Percentiles rank a stretch among this genome's conserved stretches.
phyloP scores from a whole-genome alignment of 2,797 vertebrate genomes.

The Enteromius afrohamiltoni region DNA sequence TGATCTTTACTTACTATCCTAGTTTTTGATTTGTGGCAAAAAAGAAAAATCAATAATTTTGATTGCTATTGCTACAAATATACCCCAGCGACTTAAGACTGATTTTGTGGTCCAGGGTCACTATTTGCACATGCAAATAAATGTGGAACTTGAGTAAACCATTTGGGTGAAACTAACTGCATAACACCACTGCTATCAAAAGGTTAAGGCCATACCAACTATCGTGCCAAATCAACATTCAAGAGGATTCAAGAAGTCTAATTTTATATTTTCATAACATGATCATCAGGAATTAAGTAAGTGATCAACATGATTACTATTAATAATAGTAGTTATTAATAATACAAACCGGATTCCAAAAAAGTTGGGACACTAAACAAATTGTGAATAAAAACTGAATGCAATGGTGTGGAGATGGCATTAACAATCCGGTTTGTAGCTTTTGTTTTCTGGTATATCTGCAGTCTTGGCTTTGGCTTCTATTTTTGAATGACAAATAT shows the following conservation, averaged over 20 bases:
- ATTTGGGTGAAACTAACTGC: neutral
- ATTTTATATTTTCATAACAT: neutral
- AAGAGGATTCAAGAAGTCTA: neutral
- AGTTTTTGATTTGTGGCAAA: too few relatives aligned
- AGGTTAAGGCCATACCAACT: neutral
- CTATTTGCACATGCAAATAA: neutral
- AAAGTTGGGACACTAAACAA: too few relatives aligned
- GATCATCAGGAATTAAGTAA: neutral
- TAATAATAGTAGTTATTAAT: neutral
- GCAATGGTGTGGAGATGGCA: too few relatives aligned
- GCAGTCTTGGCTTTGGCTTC: neutral
- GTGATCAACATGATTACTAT: neutral
- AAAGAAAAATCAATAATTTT: too few relatives aligned
- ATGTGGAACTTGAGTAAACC: neutral
- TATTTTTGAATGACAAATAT: neutral
- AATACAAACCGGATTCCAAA: too few relatives aligned
- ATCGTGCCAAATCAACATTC: neutral
- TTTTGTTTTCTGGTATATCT: neutral
- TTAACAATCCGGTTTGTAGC: too few relatives aligned
- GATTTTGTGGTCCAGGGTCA: too few relatives aligned
- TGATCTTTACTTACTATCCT: too few relatives aligned
- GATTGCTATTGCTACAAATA: too few relatives aligned
- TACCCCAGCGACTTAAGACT: too few relatives aligned
- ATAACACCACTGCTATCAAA: neutral
- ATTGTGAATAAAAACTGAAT: too few relatives aligned